Conservation (phyloP, 1,140 invertebrate genomes). For the Choristoneura fumiferana region DNA sequence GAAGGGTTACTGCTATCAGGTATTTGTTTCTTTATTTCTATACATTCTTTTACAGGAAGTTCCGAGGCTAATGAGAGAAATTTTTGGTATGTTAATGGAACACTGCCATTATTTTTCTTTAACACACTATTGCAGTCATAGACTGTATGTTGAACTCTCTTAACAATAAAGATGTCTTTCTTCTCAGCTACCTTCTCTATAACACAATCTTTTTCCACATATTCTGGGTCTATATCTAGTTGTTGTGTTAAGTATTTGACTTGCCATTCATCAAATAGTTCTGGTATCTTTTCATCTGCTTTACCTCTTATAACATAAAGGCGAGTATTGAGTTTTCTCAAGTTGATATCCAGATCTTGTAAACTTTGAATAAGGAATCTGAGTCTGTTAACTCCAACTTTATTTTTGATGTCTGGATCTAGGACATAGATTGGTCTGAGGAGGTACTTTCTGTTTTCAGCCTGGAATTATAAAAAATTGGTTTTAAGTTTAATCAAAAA, state of each 20-base stretch:
- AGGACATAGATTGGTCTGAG: conserved; percentile 84
- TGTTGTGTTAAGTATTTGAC: conserved; percentile 84
- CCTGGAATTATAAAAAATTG: conserved; percentile 51
- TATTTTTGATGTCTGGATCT: conserved; percentile 82
- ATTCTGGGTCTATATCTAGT: conserved; percentile 86
- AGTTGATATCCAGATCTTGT: conserved; percentile 82
- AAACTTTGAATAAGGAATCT: conserved; percentile 85
- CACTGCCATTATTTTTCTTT: conserved; percentile 81
- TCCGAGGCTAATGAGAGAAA: conserved; percentile 82
- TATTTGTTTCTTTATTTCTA: conserved; percentile 71
- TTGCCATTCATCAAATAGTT: conserved; percentile 84
- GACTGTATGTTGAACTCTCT: conserved; percentile 84
- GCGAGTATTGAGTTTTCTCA: conserved; percentile 77
- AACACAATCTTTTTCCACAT: conserved; percentile 80
- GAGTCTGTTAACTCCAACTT: conserved; percentile 84
- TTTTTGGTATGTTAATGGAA: conserved; percentile 86
- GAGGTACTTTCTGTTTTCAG: conserved; percentile 67
- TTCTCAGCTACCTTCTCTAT: conserved; percentile 81
- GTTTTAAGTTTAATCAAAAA: conserved; percentile 23
- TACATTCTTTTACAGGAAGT: conserved; percentile 78
- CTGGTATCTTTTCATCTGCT: conserved; percentile 81
- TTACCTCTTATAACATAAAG: conserved; percentile 84
- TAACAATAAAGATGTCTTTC: conserved; percentile 80
- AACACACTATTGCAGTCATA: conserved; percentile 83
- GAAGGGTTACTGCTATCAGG: conserved; percentile 66